These are phyloP conservation scores for Cerceris ruficornis DNA, from an alignment of 2,888 invertebrate genomes.

Conservation along the genomic window DNA sequence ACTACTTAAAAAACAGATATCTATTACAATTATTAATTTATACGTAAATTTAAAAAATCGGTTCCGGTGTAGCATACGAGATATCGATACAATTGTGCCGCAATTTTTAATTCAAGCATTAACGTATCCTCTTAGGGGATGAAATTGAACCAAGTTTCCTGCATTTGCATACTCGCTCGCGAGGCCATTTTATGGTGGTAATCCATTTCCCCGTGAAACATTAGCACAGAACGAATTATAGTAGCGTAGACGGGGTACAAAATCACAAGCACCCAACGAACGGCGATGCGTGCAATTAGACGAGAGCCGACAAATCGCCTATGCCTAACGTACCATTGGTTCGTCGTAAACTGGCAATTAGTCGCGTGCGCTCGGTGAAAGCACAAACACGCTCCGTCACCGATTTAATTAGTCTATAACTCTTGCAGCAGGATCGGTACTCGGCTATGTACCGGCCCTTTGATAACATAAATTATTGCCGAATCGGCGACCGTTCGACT, in stretches of 20 bases:
- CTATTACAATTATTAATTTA: too few relatives aligned
- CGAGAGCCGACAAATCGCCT: slow-evolving; percentile 63
- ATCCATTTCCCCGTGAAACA: slow-evolving; percentile 6
- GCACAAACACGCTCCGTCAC: slow-evolving; percentile 73
- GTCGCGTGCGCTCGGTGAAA: slow-evolving; percentile 64
- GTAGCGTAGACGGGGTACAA: slow-evolving; percentile 23
- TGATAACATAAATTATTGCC: slow-evolving; percentile 63
- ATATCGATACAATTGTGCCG: not conserved
- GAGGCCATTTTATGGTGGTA: slow-evolving; percentile 7
- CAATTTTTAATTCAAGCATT: not conserved
- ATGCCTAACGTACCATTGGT: slow-evolving; percentile 55
- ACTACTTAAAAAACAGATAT: too few relatives aligned
- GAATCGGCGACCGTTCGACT: slow-evolving; percentile 31
- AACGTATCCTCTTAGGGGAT: not conserved
- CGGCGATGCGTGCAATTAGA: slow-evolving; percentile 59
- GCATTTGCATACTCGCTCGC: not conserved
- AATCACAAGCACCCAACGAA: slow-evolving; percentile 59
- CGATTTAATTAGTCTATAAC: slow-evolving; percentile 77
- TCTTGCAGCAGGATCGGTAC: slow-evolving; percentile 56
- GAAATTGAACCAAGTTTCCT: not conserved
- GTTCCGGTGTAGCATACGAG: too few relatives aligned
- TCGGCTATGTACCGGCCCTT: slow-evolving; percentile 31
- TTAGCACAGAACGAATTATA: slow-evolving; percentile 36
- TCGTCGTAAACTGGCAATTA: slow-evolving; percentile 69
- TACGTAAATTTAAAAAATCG: too few relatives aligned